Conservation (phyloP, 2,888 invertebrate genomes). For the Tipula unca region DNA sequence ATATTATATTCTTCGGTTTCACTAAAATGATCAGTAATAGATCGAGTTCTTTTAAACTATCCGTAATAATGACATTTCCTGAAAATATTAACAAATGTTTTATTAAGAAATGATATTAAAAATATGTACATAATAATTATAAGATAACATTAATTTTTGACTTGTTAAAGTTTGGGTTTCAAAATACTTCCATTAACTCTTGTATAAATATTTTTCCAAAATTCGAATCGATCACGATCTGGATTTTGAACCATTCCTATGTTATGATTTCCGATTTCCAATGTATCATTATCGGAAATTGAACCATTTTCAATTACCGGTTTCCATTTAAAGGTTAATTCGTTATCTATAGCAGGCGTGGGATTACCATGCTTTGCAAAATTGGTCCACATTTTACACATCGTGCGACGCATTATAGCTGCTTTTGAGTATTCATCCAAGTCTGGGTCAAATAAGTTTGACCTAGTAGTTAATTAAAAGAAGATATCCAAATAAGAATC, state of each 20-base stretch:
- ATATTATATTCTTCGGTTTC: no score
- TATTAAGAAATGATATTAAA: no score
- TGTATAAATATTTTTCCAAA: slow-evolving; percentile 36
- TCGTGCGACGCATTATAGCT: slow-evolving; percentile 38
- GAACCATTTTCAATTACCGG: not conserved
- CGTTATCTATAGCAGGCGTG: slow-evolving; percentile 29
- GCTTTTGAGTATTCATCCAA: slow-evolving; percentile 29
- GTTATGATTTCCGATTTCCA: slow-evolving; percentile 30
- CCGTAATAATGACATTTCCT: no score
- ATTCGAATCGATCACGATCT: slow-evolving; percentile 34
- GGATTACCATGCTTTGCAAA: slow-evolving; percentile 47
- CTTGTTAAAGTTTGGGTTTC: not conserved
- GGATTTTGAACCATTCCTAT: slow-evolving; percentile 32
- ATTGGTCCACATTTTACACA: slow-evolving; percentile 52
- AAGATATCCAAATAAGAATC: not conserved
- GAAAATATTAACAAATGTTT: no score
- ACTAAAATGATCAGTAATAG: no score
- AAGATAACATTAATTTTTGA: no score
- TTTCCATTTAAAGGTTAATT: slow-evolving; percentile 30
- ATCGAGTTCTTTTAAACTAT: no score
- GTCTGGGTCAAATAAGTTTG: not conserved
- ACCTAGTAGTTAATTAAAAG: not conserved
- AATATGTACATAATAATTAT: no score
- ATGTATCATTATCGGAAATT: slow-evolving; percentile 14
- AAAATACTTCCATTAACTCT: slow-evolving; percentile 18